Percentiles rank a stretch among this genome's conserved stretches.
These are phyloP conservation scores for Scytalopus superciliaris DNA, from an alignment of 2,113 vertebrate species.

Conservation along the genomic window DNA sequence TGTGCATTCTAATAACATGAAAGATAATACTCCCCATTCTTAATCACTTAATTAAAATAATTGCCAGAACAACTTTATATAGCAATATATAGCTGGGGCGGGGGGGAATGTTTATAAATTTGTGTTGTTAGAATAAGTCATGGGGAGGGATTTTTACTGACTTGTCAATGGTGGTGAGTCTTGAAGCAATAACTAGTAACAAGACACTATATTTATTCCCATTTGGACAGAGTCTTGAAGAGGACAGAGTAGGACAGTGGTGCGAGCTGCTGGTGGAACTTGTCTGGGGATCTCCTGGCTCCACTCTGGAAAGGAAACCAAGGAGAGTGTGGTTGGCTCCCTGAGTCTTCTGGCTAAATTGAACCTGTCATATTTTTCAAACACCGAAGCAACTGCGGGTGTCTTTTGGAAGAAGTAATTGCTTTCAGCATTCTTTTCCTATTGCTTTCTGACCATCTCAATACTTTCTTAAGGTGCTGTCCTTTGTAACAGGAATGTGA, in stretches of 20 bases:
- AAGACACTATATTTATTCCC: constrained; percentile 30
- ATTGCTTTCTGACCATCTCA: constrained; percentile 29
- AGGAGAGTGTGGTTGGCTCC: not conserved
- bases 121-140: not conserved
- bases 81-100: not conserved
- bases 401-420: constrained; percentile 30
- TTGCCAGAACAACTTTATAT: not conserved
- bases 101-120: not conserved
- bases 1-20: not conserved
- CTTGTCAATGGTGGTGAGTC: not conserved
- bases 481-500: constrained; percentile 5
- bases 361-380: not conserved
- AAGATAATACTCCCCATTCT: constrained; percentile 21
- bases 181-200: constrained; percentile 22
- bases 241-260: not conserved
- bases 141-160: not conserved
- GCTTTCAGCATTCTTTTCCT: constrained; percentile 37
- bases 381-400: not conserved
- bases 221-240: not conserved
- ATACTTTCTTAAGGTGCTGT: constrained; percentile 12
- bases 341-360: not conserved
- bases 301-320: not conserved
- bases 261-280: not conserved
- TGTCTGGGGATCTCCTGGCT: not conserved
- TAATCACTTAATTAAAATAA: constrained; percentile 39